Evolutionary conservation across 37 sponge, comb jelly and placozoan species (phyloP), one percentile per base, ranked within the genome.

Genomic region (Aplysina aerophoba): DNA sequence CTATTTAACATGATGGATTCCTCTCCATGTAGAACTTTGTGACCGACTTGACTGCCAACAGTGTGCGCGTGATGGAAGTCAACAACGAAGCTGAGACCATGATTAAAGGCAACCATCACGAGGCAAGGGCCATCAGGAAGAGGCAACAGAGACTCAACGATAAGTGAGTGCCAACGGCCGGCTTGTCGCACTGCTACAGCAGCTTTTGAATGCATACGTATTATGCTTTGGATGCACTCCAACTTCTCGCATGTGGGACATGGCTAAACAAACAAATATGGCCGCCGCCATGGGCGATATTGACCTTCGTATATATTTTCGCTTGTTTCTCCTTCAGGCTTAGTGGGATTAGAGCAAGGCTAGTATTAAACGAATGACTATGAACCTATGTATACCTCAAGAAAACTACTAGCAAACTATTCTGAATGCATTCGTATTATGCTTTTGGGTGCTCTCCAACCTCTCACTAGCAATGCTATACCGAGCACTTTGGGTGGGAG

Each of bases 61-160:
- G 92, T 72, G 85, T 79, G 21, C 60, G 91, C 19, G 88, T 94
- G 69, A 87, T 81, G 72, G 90, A 92, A 67, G 81, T 96, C 62
- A 85, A 87, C 85, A 81, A 62, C 28, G 89, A 89, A 57, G 94
- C 94, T 50, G 97, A 94, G 4, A 84, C 87, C 41, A 85, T 96
- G 86, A 64, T 91, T 27, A 91, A 87, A 56, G 87, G 54, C 0
- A 86, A 88, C 21, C 97, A 96, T 72, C 58, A 88, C 14, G 88
- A 94, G 53, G 79, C 90, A 0, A 58, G 59, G 20, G 75, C 77
- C 60, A 94, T 96, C 68, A 83, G 75, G 50, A 28, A 50, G 11
- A 72, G 92, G 78, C 94, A 96, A 61, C 88, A 82, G 22, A 90
- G 92, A 68, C 84, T 95, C 40, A 91, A 91, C 44, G 74, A 84